Conservation (phyloP, 2,797 vertebrate species). For the Huso huso region DNA sequence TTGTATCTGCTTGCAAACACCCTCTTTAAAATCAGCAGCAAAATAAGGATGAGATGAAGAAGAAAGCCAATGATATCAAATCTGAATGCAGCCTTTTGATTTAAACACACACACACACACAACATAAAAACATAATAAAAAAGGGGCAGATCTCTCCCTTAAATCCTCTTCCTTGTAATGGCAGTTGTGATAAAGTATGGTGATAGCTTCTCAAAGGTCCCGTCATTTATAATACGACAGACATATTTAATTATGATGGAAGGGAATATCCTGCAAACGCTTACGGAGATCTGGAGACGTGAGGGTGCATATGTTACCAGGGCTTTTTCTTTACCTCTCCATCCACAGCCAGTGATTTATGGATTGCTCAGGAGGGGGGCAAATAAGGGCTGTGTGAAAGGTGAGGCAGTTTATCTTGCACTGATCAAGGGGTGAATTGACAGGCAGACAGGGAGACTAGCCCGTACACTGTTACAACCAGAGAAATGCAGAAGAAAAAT, state of each 20-base stretch:
- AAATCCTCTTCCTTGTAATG: slow-evolving; percentile 21
- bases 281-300: slow-evolving; percentile 55
- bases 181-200: slow-evolving; percentile 31
- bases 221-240: slow-evolving; percentile 48
- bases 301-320: slow-evolving; percentile 35
- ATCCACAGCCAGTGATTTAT: slow-evolving; percentile 45
- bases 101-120: no score
- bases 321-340: slow-evolving; percentile 9
- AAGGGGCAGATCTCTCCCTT: slow-evolving; percentile 15
- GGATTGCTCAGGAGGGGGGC: slow-evolving; percentile 34
- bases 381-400: slow-evolving; percentile 31
- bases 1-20: no score
- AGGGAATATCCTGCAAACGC: slow-evolving; percentile 38
- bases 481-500: no score
- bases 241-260: slow-evolving; percentile 63
- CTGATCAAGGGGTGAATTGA: slow-evolving; percentile 35
- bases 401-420: slow-evolving; percentile 38
- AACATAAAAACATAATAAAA: slow-evolving; percentile 18
- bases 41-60: no score
- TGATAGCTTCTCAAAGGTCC: slow-evolving; percentile 34
- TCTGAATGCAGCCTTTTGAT: no score
- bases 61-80: no score
- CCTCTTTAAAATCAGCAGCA: no score
- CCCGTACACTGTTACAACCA: not conserved
- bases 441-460: slow-evolving; percentile 18